Base-by-base conservation (phyloP, 1,140 invertebrate species). In the Monochamus saltuarius region DNA sequence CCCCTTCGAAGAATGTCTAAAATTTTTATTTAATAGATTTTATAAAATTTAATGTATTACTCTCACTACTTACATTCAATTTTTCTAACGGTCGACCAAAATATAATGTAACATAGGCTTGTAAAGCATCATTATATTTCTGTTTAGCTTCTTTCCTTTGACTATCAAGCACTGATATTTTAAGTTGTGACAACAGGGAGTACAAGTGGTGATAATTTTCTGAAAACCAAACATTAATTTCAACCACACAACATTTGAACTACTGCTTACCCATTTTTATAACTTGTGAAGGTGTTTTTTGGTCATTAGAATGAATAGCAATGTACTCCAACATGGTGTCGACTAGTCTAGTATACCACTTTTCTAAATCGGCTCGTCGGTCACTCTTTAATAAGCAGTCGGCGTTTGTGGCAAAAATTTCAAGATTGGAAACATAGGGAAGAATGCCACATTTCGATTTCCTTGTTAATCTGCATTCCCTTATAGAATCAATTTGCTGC, bases 201-300 rank as follows among this genome's bases (percentile, higher is more conserved):
- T 94, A 89, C 69, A 99, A 85, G 73, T 94, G 89, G 84, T 99
- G 96, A 77, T 94, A 99, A 80, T 99, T 99, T 84, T 99, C 92
- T 87, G 80, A 64, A 82, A 82, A 71, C 71, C 72, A 72, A 51
- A 68, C 62, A 17, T 10, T 22, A 7, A 1, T 54, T 1, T 22
- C 4, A 43, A 1, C n/a, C 22, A n/a, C n/a, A n/a, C n/a, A 6
- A 29, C 22, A 6, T 29, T 29, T 29, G 22, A 6, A 29, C 6
- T 29, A 29, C 6, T 29, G 14, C 53, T 75, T 78, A 89, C 88
- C 91, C 90, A 97, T 94, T 80, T 94, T 91, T 37, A 99, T 86
- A 42, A 98, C 94, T 82, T 97, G 91, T 49, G 87, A 85, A 11
- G 96, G 97, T 17, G 95, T 98, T 81, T 96, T 97, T n/a, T 97